These are phyloP conservation scores for Mesocricetus auratus DNA, from an alignment of 2,113 vertebrate species.

Conservation along the genomic window DNA sequence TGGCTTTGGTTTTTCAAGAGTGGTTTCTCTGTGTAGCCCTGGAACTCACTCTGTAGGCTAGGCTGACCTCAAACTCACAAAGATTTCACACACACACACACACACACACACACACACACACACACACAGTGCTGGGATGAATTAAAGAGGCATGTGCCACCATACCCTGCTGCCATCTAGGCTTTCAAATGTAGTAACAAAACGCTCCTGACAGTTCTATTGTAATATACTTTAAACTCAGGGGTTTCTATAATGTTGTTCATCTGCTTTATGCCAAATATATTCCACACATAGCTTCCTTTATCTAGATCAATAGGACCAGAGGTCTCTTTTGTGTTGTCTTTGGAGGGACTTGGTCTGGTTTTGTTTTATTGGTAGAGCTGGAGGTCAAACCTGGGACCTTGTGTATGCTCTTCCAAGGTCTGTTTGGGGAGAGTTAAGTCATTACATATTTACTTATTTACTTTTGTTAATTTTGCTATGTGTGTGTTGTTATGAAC, in stretches of 20 bases:
- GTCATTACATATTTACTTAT: too few species aligned
- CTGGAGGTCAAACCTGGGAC: background rate
- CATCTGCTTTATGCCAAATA: background rate
- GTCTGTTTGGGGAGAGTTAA: background rate
- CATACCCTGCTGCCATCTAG: background rate
- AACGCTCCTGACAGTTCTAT: conserved; percentile 2
- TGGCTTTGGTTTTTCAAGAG: background rate
- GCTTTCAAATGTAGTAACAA: conserved; percentile 48
- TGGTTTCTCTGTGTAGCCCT: background rate
- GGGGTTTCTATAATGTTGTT: background rate
- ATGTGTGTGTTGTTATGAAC: background rate
- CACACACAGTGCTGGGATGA: background rate
- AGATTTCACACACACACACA: background rate
- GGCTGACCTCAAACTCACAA: background rate
- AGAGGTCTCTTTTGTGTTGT: background rate
- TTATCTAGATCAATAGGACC: conserved; percentile 25
- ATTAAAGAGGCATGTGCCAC: background rate
- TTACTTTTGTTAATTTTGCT: conserved; percentile 7
- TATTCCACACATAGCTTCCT: background rate
- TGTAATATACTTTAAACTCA: conserved; percentile 26
- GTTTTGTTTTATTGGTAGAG: background rate
- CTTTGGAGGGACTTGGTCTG: background rate
- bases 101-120: background rate
- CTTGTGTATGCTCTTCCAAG: background rate
- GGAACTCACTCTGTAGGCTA: background rate